Conservation (phyloP, 1,140 invertebrate genomes). For the Drosophila lacteicornis region DNA sequence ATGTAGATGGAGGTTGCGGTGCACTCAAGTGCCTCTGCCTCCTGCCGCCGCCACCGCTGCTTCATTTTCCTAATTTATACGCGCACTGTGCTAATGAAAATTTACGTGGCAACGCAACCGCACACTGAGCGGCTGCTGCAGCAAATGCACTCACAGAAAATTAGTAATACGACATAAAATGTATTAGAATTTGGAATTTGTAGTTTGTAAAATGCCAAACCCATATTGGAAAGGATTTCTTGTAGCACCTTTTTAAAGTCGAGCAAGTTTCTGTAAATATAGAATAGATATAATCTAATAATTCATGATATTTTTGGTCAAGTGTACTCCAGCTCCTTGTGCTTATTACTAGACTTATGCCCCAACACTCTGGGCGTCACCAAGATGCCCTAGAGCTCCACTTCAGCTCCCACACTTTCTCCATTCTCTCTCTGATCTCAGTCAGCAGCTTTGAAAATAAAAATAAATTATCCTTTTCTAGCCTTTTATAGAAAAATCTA, state of each 20-base stretch:
- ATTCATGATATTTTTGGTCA: background rate
- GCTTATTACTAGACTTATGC: slow-evolving; percentile 32
- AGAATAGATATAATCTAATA: too few species aligned
- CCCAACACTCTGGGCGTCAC: slow-evolving; percentile 20
- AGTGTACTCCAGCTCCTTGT: slow-evolving; percentile 28
- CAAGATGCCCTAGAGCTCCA: slow-evolving; percentile 25
- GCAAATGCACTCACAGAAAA: background rate
- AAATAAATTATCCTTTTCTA: slow-evolving; percentile 16
- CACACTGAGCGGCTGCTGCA: slow-evolving; percentile 56
- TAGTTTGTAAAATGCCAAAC: background rate
- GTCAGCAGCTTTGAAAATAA: background rate
- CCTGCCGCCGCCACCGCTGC: slow-evolving; percentile 55
- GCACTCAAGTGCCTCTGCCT: slow-evolving; percentile 57
- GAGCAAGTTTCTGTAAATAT: too few species aligned
- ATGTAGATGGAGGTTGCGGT: slow-evolving; percentile 43
- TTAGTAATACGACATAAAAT: too few species aligned
- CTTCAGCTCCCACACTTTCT: background rate
- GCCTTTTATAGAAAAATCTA: background rate
- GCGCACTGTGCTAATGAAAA: slow-evolving; percentile 79
- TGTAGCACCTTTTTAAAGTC: too few species aligned
- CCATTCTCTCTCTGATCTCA: slow-evolving; percentile 1
- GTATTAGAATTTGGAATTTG: background rate
- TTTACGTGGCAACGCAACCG: slow-evolving; percentile 73
- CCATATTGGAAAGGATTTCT: background rate
- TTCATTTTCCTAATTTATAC: slow-evolving; percentile 83